Percentiles rank a stretch among this genome's conserved stretches.
Conservation (phyloP, 2,113 vertebrate species). For the Nibea albiflora region DNA sequence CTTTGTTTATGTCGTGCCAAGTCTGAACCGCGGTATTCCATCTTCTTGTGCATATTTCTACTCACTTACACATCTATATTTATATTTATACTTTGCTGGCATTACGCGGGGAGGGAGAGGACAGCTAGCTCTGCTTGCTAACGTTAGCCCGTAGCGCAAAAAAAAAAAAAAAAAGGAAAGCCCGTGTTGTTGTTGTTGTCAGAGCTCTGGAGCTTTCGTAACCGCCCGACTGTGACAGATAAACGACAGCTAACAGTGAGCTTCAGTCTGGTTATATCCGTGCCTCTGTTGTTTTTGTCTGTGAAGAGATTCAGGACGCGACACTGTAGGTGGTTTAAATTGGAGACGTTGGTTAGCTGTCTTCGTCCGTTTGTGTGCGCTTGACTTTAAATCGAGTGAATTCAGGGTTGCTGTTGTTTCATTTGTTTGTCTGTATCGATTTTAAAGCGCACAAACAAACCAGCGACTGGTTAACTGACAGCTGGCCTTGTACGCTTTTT, state of each 20-base stretch:
- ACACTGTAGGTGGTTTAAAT: not conserved
- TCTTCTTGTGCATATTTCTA: conserved; percentile 16
- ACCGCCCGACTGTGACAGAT: conserved; percentile 43
- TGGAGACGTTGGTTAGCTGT: not conserved
- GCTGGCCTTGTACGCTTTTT: conserved; percentile 37
- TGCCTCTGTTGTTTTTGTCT: conserved; percentile 4
- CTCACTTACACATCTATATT: conserved; percentile 40
- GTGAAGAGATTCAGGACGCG: not conserved
- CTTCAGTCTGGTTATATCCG: not conserved
- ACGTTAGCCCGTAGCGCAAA: conserved; percentile 57
- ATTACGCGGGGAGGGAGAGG: not conserved
- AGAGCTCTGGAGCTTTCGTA: conserved; percentile 63
- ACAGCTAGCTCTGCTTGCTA: conserved; percentile 57
- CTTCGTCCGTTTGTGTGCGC: not conserved
- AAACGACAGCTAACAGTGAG: not conserved
- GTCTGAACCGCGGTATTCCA: conserved; percentile 29
- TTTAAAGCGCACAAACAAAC: conserved; percentile 28
- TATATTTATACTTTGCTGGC: conserved; percentile 39
- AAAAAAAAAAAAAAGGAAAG: conserved; percentile 2
- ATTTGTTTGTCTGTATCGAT: conserved; percentile 26
- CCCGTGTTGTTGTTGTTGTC: conserved; percentile 40
- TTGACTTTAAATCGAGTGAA: not conserved
- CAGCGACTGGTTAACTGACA: conserved; percentile 22
- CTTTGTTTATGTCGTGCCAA: conserved; percentile 57
- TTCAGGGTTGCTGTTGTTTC: not conserved